These are phyloP conservation scores for Phrynosoma blainvillii DNA, from an alignment of 2,113 vertebrate species.

Conservation along the genomic window DNA sequence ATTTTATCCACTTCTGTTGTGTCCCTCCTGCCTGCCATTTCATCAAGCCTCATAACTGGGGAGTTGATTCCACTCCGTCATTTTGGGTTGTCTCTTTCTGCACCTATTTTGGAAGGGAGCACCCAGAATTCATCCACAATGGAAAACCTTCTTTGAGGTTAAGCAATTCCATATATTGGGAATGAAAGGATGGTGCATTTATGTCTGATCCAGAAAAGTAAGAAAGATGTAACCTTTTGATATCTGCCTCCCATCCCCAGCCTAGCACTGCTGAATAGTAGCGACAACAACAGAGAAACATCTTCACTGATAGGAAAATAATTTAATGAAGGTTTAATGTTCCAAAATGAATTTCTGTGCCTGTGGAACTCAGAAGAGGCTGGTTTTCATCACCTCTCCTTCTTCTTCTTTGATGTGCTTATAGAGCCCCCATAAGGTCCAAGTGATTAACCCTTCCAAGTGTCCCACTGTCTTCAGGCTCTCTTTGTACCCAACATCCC, in stretches of 20 bases:
- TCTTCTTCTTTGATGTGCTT: background rate
- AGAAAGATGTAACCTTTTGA: background rate
- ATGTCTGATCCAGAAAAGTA: background rate
- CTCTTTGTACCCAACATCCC: background rate
- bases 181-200: background rate
- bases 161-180: background rate
- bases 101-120: background rate
- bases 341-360: slow-evolving; percentile 1
- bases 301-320: slow-evolving; percentile 21
- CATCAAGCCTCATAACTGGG: background rate
- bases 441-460: background rate
- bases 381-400: background rate
- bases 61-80: background rate
- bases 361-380: background rate
- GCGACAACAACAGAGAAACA: slow-evolving; percentile 5
- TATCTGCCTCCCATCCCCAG: background rate
- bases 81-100: background rate
- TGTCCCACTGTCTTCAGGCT: background rate
- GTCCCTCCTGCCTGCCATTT: background rate
- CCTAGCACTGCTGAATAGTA: background rate
- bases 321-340: slow-evolving; percentile 31
- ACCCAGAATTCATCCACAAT: background rate
- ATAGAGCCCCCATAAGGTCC: background rate
- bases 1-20: background rate
- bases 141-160: background rate